Evolutionary conservation across 1,140 invertebrate genomes (phyloP), one percentile per base, ranked within the genome.

Genomic region (Formica selysi): DNA sequence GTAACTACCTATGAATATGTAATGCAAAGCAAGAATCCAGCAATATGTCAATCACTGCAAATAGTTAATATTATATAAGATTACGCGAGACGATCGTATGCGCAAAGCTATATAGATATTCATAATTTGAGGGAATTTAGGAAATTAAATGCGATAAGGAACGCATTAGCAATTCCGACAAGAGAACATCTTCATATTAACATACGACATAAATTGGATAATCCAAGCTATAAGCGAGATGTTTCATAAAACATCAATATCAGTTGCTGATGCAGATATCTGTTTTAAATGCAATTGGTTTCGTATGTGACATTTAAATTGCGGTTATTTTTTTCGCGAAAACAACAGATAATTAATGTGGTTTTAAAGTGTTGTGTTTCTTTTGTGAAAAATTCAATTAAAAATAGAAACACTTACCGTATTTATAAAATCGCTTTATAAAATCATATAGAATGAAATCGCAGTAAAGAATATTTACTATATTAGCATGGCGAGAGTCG

Each of bases 61-160:
- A 86, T 48, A 61, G 80, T 80, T 80, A 64, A 86, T 79, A 86
- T 79, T 68, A 41, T 4, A 61, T 74, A 54, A 86, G 38, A n/a
- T 26, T 26, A 68, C 7, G 0, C 36, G 48, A 76, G 73, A 78
- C 64, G 26, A 11, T 78, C 32, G 16, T 51, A 32, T 38, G 44
- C 16, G 16, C 44, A 76, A 54, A 26, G 81, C n/a, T 83, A 38
- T 61, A 22, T 38, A 36, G 54, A 83, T 70, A 83, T 73, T 67
- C 62, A 8, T 80, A 54, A 67, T 54, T 81, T 6, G 51, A 44
- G 51, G 3, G n/a, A 81, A 7, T 73, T 81, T 48, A 16, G 44
- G 13, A 57, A 54, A 68, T 80, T 62, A 62, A 62, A 6, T 38
- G 38, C 10, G 79, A 44, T 71, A 41, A 26, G 6, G 26, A 81